These are phyloP conservation scores for Epizoanthus fatuus DNA, from an alignment of 92 coral and sea anemone species.

Conservation along the genomic window DNA sequence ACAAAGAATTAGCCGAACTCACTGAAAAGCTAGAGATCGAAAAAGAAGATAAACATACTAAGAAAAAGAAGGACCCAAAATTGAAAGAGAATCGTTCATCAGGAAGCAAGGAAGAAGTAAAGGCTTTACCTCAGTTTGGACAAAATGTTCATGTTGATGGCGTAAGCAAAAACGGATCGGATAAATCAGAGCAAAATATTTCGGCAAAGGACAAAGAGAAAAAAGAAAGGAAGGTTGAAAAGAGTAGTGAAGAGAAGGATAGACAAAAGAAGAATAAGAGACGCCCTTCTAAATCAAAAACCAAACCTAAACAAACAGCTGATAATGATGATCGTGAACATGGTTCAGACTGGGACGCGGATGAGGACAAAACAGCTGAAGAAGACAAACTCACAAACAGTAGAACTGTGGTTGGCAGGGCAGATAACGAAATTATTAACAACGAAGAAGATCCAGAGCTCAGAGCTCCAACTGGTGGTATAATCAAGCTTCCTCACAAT, in stretches of 20 bases:
- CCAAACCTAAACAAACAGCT: slow-evolving; percentile 6
- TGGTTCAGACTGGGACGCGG: slow-evolving; percentile 46
- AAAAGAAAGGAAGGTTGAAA: slow-evolving; percentile 26
- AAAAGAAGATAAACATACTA: slow-evolving; percentile 53
- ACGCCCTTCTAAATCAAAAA: slow-evolving; percentile 20
- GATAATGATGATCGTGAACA: slow-evolving; percentile 43
- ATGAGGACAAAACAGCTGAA: slow-evolving; percentile 8
- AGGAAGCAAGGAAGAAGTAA: slow-evolving; percentile 40
- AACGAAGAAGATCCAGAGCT: background rate
- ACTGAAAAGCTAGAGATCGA: slow-evolving; percentile 76
- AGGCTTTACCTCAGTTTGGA: background rate
- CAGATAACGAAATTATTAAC: background rate
- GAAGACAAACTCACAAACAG: background rate
- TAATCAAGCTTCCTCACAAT: background rate
- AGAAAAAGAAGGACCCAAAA: slow-evolving; percentile 45
- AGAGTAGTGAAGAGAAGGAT: slow-evolving; percentile 29
- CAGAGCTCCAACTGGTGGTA: background rate
- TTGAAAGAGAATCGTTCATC: slow-evolving; percentile 35
- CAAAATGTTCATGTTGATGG: slow-evolving; percentile 28
- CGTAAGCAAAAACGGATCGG: slow-evolving; percentile 8
- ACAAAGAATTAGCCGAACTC: too few species aligned
- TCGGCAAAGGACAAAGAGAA: slow-evolving; percentile 28
- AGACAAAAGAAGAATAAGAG: slow-evolving; percentile 47
- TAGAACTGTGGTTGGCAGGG: background rate
- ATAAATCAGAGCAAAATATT: slow-evolving; percentile 19